phyloP scores from a whole-genome alignment of 2,888 invertebrate genomes.

The Metellina segmentata region DNA sequence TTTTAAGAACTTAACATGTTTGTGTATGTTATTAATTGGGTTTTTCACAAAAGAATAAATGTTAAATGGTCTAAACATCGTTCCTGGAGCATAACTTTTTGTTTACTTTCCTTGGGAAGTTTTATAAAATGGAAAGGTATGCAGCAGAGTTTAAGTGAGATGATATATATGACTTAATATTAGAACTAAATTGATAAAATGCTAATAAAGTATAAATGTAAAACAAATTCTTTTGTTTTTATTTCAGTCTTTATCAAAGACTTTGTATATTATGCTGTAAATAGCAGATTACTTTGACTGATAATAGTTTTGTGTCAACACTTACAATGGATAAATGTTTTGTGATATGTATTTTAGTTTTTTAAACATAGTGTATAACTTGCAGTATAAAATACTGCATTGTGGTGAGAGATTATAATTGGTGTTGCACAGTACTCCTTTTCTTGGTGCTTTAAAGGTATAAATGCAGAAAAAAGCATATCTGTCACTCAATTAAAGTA shows the following conservation, averaged over 20 bases:
- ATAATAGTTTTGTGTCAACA: not conserved
- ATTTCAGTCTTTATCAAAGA: not conserved
- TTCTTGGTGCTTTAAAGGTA: conserved; percentile 11
- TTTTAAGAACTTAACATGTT: too few relatives aligned
- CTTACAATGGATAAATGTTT: not conserved
- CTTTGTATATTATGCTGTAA: conserved; percentile 21
- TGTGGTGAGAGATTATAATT: conserved; percentile 19
- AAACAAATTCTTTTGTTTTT: not conserved
- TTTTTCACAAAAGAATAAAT: too few relatives aligned
- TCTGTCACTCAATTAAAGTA: conserved; percentile 13
- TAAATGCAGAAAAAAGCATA: not conserved
- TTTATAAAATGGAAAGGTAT: not conserved
- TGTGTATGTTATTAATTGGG: too few relatives aligned
- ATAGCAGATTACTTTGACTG: not conserved
- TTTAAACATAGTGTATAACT: not conserved
- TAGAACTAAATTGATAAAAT: not conserved
- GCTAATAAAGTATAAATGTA: not conserved
- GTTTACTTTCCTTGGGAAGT: not conserved
- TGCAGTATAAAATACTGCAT: not conserved
- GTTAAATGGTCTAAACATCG: too few relatives aligned
- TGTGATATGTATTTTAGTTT: conserved; percentile 9
- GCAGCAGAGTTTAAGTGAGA: not conserved
- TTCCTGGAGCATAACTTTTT: too few relatives aligned
- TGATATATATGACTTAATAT: not conserved
- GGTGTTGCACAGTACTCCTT: not conserved